A percentile compares a stretch with the other conserved stretches of the same genome.
Evolutionary conservation across 2,888 invertebrate species (phyloP).

Genomic region (Aleiodes leptofemur): DNA sequence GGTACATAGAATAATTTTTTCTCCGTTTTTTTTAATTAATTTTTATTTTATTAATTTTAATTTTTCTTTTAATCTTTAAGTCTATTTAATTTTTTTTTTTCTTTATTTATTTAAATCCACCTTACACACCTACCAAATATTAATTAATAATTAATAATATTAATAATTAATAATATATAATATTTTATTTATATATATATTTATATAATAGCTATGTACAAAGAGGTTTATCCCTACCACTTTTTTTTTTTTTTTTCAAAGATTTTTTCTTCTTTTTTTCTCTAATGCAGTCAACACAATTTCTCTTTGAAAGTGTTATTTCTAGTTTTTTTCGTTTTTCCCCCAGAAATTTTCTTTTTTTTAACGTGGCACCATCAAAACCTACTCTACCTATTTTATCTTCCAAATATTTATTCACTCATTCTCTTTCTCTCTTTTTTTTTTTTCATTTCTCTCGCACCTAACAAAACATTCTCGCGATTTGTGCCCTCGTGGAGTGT

Average conservation of each 20-base stretch:
- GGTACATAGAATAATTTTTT: constrained; percentile 70
- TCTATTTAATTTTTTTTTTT: constrained; percentile 30
- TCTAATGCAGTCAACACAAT: constrained; percentile 43
- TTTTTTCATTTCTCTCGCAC: constrained; percentile 7
- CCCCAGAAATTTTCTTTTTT: constrained; percentile 44
- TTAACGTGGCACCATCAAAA: constrained; percentile 51
- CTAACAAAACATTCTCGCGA: constrained; percentile 52
- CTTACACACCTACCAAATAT: constrained; percentile 72
- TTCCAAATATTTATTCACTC: constrained; percentile 34
- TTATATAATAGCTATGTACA: constrained; percentile 70
- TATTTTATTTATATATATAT: constrained; percentile 53
- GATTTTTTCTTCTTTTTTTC: constrained; percentile 22
- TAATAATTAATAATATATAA: constrained; percentile 62
- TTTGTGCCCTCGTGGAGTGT: constrained; percentile 57
- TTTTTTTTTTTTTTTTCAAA: constrained; percentile 16
- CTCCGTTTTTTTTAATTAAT: constrained; percentile 50
- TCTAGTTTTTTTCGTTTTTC: constrained; percentile 30
- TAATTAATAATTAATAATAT: constrained; percentile 67
- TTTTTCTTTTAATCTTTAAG: constrained; percentile 19
- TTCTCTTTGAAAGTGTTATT: constrained; percentile 42
- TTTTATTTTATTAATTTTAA: constrained; percentile 32
- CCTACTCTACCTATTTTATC: constrained; percentile 46
- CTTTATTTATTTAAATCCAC: constrained; percentile 54
- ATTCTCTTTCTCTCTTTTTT: constrained; percentile 3
- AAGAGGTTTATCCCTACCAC: constrained; percentile 66